Base-by-base conservation (phyloP, 2,888 invertebrate species). In the Blastobasis lacticolella region DNA sequence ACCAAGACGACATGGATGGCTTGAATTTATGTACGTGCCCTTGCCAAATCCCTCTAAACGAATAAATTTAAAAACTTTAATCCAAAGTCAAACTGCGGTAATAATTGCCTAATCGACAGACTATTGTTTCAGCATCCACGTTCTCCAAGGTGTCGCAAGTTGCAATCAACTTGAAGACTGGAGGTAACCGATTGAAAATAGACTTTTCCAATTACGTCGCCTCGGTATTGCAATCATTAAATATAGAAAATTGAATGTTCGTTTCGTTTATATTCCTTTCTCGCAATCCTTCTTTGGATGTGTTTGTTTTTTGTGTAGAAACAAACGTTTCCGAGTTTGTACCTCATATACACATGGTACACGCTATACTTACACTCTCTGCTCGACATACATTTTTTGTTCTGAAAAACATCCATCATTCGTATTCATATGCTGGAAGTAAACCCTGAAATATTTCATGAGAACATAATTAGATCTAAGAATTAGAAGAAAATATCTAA, bases 141-240 rank as follows among this genome's bases (percentile, higher is more conserved):
- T 91, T 92, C 67, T 81, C 89, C 8, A 89, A 90, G 66, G 88
- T 92, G 38, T 90, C 90, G 7, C 90, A 90, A 69, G 88, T 91
- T 4, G 78, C 84, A 49, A 90, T 89, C 9, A 91, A 91, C 65
- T 73, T 90, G 55, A 90, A 90, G 63, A 85, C 89, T 40, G 90
- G 90, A 62, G 90, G 90, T 37, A 90, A 89, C 62, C 85, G 90
- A 54, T 75, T 92, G 49, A 89, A 90, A 75, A 82, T 87, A 46
- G 91, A 91, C 63, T 92, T 92, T 61, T 74, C 83, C 5, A 88
- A 78, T 64, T 89, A 77, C 61, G 66, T 88, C 40, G 70, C 75
- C 46, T 88, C 89, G 41, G 73, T 88, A 57, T 67, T 86, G 57
- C 84, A 84, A 59, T 67, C 78, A 54, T 61, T 81, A 58, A 83